phyloP scores from a whole-genome alignment of 2,888 invertebrate genomes.

The Odontocolon sp. region DNA sequence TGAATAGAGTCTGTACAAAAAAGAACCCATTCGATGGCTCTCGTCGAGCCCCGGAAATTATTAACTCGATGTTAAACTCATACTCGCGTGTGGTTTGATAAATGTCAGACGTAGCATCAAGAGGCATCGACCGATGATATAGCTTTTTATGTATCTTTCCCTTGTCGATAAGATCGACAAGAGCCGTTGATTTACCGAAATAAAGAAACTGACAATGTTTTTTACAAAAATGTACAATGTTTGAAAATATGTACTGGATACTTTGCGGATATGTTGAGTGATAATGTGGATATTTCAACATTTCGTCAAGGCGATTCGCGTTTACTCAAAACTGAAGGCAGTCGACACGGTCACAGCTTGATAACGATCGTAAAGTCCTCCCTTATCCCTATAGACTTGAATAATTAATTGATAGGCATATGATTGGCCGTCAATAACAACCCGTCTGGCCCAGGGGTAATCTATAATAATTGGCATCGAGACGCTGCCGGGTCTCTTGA shows the following conservation, averaged over 20 bases:
- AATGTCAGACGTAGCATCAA: slow-evolving; percentile 43
- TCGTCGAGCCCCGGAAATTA: slow-evolving; percentile 45
- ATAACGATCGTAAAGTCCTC: slow-evolving; percentile 30
- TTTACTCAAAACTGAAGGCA: background rate
- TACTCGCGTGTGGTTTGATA: slow-evolving; percentile 60
- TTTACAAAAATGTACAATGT: no score
- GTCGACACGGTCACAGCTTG: background rate
- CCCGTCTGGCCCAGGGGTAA: no score
- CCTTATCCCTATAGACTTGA: slow-evolving; percentile 15
- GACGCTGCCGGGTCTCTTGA: background rate
- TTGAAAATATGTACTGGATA: no score
- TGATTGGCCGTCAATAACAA: no score
- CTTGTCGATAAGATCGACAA: background rate
- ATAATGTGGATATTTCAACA: background rate
- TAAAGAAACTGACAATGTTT: background rate
- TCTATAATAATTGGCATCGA: background rate
- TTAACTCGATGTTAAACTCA: slow-evolving; percentile 33
- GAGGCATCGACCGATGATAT: background rate
- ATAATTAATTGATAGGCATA: slow-evolving; percentile 35
- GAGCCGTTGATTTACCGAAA: background rate
- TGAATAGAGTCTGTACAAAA: background rate
- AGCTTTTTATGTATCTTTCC: background rate
- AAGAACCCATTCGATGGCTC: slow-evolving; percentile 22
- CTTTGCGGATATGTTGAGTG: background rate
- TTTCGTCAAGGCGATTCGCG: background rate